Evolutionary conservation across 2,888 invertebrate genomes (phyloP), one percentile per base, ranked within the genome.

Genomic region (Andrena bucephala): DNA sequence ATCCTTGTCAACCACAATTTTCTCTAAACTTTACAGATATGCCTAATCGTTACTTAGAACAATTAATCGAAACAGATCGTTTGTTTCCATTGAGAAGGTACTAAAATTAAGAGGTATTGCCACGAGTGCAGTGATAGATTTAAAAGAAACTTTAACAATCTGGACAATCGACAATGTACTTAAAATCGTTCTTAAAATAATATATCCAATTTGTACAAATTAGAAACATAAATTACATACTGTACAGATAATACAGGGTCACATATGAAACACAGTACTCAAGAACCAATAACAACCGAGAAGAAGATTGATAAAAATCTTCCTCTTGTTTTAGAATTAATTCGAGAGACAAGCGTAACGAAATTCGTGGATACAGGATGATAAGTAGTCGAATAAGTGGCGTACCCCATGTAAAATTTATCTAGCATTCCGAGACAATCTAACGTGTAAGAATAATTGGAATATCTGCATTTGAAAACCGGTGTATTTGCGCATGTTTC

Each of bases 1-100:
- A 76, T 80, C 50, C 70, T 68, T 71, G 62, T 48, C 16, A 70
- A 65, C 70, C 70, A 69, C 33, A 75, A 69, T 72, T 63, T 63
- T 20, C 77, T 81, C 81, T 87, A 85, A 88, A 81, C 82, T 88
- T 89, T 76, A 88, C 79, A 81, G 87, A 89, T 90, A 88, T 88
- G 87, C 87, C 74, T 83, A 90, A 87, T 85, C 74, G 81, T 86
- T 79, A 82, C 70, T 86, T 79, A 82, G 62, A 76, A 29, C 33
- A 75, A 59, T 24, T 63, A 27, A 33, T 50, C n/a, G 10, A 31
- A 42, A 48, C 13, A 24, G 66, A 31, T 31, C 29, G 57, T 42
- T 70, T 7, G 20, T n/a, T 31, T 50, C 13, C 7, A 31, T 5
- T 10, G 60, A 62, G 5, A 31, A 10, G 31, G 4, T 13, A 63